Evolutionary conservation across 2,797 vertebrate species (phyloP).

Genomic region (Vultur gryphus): DNA sequence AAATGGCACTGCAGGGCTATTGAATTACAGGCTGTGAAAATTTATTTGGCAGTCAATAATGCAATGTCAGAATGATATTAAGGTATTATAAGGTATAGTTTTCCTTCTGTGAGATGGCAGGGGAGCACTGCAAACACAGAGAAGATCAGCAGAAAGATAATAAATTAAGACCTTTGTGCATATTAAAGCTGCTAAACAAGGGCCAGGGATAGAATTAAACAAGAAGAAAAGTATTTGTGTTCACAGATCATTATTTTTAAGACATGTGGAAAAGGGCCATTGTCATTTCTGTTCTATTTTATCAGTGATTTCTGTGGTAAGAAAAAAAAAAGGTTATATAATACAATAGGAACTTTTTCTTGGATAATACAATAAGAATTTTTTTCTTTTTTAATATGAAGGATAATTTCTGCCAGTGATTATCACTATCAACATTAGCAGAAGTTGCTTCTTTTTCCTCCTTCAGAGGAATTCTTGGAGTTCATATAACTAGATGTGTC

Average conservation of each 20-base stretch:
- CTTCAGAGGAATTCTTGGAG: not conserved
- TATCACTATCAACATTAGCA: not conserved
- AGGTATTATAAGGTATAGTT: not conserved
- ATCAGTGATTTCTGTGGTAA: not conserved
- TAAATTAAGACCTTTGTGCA: not conserved
- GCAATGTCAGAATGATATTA: not conserved
- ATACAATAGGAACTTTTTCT: not conserved
- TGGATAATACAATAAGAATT: not conserved
- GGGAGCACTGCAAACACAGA: not conserved
- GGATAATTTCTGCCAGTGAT: not conserved
- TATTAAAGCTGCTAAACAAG: not conserved
- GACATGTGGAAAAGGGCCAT: not conserved
- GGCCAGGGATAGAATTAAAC: not conserved
- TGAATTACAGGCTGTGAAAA: not conserved
- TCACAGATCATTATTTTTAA: not conserved
- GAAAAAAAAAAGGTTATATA: not conserved
- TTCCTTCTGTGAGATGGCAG: not conserved
- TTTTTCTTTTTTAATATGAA: not conserved
- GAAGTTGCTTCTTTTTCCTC: not conserved
- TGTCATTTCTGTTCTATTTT: not conserved
- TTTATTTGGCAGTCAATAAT: not conserved
- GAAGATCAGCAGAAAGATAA: not conserved
- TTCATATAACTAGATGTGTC: not conserved
- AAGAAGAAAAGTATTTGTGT: not conserved
- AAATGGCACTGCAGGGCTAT: not conserved